A percentile compares a stretch with the other conserved stretches of the same genome.
Evolutionary conservation across 1,140 invertebrate species (phyloP).

Genomic region (Drosophila erecta): DNA sequence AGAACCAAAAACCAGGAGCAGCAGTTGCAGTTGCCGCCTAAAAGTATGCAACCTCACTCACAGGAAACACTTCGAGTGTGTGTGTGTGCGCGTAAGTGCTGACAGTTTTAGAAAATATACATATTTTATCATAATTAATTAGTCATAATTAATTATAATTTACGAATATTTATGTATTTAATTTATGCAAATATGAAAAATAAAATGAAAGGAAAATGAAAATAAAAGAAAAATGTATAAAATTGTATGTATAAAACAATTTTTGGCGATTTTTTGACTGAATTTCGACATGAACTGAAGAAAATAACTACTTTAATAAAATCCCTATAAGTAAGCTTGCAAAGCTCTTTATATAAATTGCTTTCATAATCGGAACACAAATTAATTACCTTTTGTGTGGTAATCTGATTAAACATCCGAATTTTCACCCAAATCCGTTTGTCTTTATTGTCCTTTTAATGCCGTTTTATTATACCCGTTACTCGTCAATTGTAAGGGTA

Average conservation of each 20-base stretch:
- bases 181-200: no score
- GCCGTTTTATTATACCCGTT: no score
- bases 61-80: slow-evolving; percentile 19
- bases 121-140: no score
- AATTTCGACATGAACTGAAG: no score
- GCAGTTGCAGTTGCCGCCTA: slow-evolving; percentile 46
- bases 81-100: slow-evolving; percentile 9
- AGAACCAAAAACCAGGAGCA: slow-evolving; percentile 32
- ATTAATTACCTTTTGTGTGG: slow-evolving; percentile 25
- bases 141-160: no score
- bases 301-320: background rate
- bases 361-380: slow-evolving; percentile 3
- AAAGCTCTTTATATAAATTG: slow-evolving; percentile 3
- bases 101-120: background rate
- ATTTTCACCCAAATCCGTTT: background rate
- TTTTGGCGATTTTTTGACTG: no score
- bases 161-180: no score
- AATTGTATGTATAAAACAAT: no score
- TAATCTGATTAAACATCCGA: slow-evolving; percentile 1
- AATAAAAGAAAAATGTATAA: no score
- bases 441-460: slow-evolving; percentile 13
- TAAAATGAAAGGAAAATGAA: no score
- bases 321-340: background rate
- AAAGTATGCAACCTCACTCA: slow-evolving; percentile 48
- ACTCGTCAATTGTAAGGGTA: no score